Percentiles rank a stretch among this genome's conserved stretches.
phyloP scores from a whole-genome alignment of 2,113 vertebrate genomes.

The cattle (Bos taurus) region DNA sequence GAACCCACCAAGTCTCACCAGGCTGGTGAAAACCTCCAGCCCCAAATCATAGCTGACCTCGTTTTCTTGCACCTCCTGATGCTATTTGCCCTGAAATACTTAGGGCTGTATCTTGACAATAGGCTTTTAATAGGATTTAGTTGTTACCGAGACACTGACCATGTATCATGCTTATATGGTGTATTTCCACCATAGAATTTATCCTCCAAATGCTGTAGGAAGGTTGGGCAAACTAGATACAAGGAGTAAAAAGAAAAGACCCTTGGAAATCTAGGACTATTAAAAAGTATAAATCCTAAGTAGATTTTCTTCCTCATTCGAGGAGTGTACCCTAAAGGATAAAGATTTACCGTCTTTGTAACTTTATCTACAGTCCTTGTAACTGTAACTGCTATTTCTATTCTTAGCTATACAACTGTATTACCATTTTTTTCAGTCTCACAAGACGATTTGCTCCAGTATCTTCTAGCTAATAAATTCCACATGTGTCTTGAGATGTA shows the following conservation, averaged over 20 bases:
- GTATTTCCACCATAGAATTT: not conserved
- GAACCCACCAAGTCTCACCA: not conserved
- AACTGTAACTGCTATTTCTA: constrained; percentile 1
- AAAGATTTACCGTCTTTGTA: constrained; percentile 42
- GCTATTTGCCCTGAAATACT: not conserved
- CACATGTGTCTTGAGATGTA: not conserved
- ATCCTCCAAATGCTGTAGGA: not conserved
- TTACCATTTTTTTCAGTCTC: constrained; percentile 36
- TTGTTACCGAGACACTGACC: not conserved
- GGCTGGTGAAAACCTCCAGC: not conserved
- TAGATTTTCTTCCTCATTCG: constrained; percentile 34
- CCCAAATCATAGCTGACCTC: not conserved
- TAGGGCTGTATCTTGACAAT: not conserved
- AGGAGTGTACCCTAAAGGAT: not conserved
- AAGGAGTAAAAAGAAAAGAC: not conserved
- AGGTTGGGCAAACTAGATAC: not conserved
- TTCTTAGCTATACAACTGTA: constrained; percentile 33
- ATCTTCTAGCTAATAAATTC: constrained; percentile 10
- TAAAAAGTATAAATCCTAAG: constrained; percentile 25
- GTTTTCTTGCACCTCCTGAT: not conserved
- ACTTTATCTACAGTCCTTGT: constrained; percentile 41
- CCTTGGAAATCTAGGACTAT: not conserved
- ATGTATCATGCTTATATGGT: not conserved
- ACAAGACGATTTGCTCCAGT: not conserved
- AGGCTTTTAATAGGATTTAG: not conserved